Base-by-base conservation (phyloP, 2,888 invertebrate species). In the Candidula unifasciata region DNA sequence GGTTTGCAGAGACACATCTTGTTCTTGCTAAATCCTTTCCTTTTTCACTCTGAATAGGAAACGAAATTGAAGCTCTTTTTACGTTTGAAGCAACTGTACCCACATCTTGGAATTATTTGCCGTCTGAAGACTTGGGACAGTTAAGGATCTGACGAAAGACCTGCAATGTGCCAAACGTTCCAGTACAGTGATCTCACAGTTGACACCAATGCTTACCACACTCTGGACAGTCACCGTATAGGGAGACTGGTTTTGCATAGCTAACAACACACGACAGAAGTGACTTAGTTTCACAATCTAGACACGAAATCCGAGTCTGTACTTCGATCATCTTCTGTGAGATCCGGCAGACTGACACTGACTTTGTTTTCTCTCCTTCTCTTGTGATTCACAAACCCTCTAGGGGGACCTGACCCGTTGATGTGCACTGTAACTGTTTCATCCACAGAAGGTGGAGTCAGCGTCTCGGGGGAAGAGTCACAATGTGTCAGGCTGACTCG, bases 241-340 rank as follows among this genome's bases (percentile, higher is more conserved):
- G 6, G 44, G 44, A 60, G 18, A 60, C 21, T 24, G 3, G 44
- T 64, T 37, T 78, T 60, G 78, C 66, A 66, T 66, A 66, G 66
- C 37, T 44, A n/a, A 78, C 35, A 44, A 64, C 24, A 64, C 2
- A 64, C 18, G 13, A 37, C 18, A 21, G 35, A 27, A 33, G 18
- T 21, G 13, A 30, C 21, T 16, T 35, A 3, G 24, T 24, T 73
- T 71, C 73, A 83, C 18, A 83, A 44, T 35, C 73, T 83, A 8
- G 83, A 83, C 44, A 83, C 77, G 24, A 64, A 68, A 13, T 83
- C 83, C 6, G 52, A 73, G 44, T 78, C 83, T 24, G 27, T 66
- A 27, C 44, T 37, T 3, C 73, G 54, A 24, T 64, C 57, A 64
- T 71, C 82, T 27, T 82, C 82, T n/a, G 76, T 77, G 2, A 82